Percentiles rank a stretch among this genome's conserved stretches.
phyloP scores from a whole-genome alignment of 2,888 invertebrate species.

The Eupsilia transversa region DNA sequence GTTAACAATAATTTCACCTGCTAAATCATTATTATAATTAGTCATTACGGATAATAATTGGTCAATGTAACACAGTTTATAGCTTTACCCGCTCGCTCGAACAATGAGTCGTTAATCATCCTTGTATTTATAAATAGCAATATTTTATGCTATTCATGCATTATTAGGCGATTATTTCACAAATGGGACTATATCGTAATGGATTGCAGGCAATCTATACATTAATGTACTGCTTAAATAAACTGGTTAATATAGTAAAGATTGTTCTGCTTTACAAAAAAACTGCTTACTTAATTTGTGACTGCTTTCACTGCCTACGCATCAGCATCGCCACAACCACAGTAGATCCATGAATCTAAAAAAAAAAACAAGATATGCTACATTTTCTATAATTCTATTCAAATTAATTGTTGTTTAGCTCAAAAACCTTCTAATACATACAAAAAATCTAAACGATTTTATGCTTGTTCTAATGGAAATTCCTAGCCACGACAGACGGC shows the following conservation, averaged over 20 bases:
- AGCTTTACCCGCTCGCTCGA: background rate
- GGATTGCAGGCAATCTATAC: slow-evolving; percentile 5
- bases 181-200: slow-evolving; percentile 10
- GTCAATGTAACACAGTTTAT: slow-evolving; percentile 24
- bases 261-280: too few species aligned
- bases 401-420: too few species aligned
- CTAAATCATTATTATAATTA: slow-evolving; percentile 14
- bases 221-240: background rate
- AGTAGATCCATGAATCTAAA: background rate
- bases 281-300: background rate
- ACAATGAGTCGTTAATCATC: slow-evolving; percentile 34
- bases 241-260: too few species aligned
- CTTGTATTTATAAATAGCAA: slow-evolving; percentile 12
- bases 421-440: too few species aligned
- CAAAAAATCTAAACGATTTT: background rate
- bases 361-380: background rate
- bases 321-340: background rate
- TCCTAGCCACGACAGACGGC: background rate
- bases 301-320: background rate
- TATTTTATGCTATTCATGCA: slow-evolving; percentile 13
- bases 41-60: slow-evolving; percentile 13
- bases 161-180: slow-evolving; percentile 12
- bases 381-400: too few species aligned
- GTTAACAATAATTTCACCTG: background rate
- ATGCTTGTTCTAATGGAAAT: too few species aligned